Evolutionary conservation across 2,888 invertebrate species (phyloP).

Genomic region (Apotomis betuletana): DNA sequence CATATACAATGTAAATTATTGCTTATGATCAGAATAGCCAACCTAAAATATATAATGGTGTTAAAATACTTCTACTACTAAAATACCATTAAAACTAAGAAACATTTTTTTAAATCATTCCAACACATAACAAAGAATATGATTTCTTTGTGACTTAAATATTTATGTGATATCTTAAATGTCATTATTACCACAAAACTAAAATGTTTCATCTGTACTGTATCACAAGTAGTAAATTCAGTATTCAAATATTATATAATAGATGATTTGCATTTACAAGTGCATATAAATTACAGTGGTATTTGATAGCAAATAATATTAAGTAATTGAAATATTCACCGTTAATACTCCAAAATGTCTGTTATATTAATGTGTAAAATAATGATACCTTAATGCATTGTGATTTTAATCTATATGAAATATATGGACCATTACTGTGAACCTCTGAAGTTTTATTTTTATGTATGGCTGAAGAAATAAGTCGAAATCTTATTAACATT

Average conservation of each 20-base stretch:
- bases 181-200: constrained; percentile 3
- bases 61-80: background rate
- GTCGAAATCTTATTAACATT: no score
- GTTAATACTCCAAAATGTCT: constrained; percentile 67
- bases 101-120: constrained; percentile 15
- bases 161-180: background rate
- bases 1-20: constrained; percentile 18
- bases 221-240: constrained; percentile 6
- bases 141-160: background rate
- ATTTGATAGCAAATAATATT: constrained; percentile 47
- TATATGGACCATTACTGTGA: constrained; percentile 80
- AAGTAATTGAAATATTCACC: constrained; percentile 51
- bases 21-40: constrained; percentile 2
- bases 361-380: constrained; percentile 62
- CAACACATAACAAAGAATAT: background rate
- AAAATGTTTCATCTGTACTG: background rate
- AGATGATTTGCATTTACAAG: constrained; percentile 9
- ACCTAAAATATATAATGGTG: constrained; percentile 4
- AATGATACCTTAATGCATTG: constrained; percentile 72
- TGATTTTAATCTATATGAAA: constrained; percentile 79
- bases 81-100: background rate
- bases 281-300: constrained; percentile 46
- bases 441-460: constrained; percentile 55
- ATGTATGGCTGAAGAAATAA: background rate
- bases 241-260: constrained; percentile 11